These are phyloP conservation scores for Eustalomyia histrio DNA, from an alignment of 2,888 invertebrate genomes.

Conservation along the genomic window DNA sequence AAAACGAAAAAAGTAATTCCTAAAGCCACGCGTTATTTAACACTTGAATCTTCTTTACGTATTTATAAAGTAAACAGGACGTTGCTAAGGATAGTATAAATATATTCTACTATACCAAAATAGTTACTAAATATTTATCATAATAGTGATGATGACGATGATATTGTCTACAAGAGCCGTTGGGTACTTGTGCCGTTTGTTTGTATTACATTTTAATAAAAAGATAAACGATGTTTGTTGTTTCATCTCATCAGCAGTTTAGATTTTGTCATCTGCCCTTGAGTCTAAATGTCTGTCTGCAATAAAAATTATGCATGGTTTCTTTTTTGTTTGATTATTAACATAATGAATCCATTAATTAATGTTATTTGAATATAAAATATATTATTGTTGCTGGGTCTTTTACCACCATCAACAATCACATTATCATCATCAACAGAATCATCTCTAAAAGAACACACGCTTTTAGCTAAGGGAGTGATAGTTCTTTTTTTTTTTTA, in stretches of 20 bases:
- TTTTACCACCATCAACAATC: conserved; percentile 4
- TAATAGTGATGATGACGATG: conserved; percentile 25
- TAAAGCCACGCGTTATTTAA: conserved; percentile 34
- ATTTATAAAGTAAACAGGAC: not conserved
- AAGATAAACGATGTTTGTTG: conserved; percentile 57
- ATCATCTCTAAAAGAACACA: conserved; percentile 33
- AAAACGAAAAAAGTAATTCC: conserved; percentile 22
- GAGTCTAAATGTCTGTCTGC: conserved; percentile 23
- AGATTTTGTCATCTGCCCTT: conserved; percentile 14
- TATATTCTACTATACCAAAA: not conserved
- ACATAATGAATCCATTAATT: conserved; percentile 65
- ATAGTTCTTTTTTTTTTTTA: conserved; percentile 16
- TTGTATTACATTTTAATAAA: conserved; percentile 53
- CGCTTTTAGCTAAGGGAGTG: conserved; percentile 44
- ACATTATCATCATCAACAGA: too few relatives aligned
- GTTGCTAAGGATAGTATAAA: not conserved
- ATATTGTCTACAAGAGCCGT: conserved; percentile 35
- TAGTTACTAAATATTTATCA: not conserved
- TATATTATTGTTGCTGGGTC: conserved; percentile 19
- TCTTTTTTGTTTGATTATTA: conserved; percentile 57
- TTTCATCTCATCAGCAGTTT: conserved; percentile 52
- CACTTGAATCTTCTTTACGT: conserved; percentile 17
- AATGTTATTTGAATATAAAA: conserved; percentile 61
- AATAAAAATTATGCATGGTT: conserved; percentile 59
- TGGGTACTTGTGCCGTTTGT: conserved; percentile 44